Evolutionary conservation across 2,888 invertebrate genomes (phyloP).

Genomic region (Acleris emargana): DNA sequence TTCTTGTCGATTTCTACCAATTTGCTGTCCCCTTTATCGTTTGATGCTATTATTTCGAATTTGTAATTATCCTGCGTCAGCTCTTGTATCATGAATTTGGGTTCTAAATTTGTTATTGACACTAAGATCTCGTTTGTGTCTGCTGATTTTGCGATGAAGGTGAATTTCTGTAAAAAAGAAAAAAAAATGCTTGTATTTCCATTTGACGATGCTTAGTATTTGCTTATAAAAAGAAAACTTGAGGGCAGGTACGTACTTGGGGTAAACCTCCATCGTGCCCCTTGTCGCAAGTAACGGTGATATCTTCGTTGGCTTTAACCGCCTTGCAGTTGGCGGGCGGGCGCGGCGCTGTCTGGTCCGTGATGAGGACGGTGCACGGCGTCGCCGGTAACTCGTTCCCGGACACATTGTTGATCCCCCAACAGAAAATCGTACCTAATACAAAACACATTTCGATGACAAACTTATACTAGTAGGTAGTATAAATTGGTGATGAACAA

Average conservation of each 20-base stretch:
- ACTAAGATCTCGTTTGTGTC: conserved; percentile 57
- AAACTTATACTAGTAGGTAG: too few species aligned
- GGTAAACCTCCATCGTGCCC: conserved; percentile 72
- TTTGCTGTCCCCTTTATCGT: conserved; percentile 73
- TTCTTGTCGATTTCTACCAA: conserved; percentile 63
- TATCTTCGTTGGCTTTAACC: conserved; percentile 52
- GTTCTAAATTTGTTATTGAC: conserved; percentile 69
- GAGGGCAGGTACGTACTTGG: conserved; percentile 54
- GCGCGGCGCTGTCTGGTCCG: conserved; percentile 69
- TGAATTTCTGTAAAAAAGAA: conserved; percentile 66
- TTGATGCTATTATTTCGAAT: conserved; percentile 66
- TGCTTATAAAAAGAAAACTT: too few species aligned
- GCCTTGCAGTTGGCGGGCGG: conserved; percentile 65
- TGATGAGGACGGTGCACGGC: conserved; percentile 66
- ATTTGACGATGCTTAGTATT: too few species aligned
- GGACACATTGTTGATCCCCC: conserved; percentile 68
- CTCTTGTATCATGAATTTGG: conserved; percentile 67
- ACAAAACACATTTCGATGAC: background rate
- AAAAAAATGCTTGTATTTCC: too few species aligned
- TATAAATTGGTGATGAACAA: too few species aligned
- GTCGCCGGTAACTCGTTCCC: conserved; percentile 51
- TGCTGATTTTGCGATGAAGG: conserved; percentile 58
- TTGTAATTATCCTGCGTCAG: conserved; percentile 64
- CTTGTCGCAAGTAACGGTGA: conserved; percentile 62
- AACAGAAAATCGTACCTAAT: conserved; percentile 65